These are phyloP conservation scores for Pentalonia nigronervosa DNA, from an alignment of 1,140 invertebrate species.

Conservation along the genomic window DNA sequence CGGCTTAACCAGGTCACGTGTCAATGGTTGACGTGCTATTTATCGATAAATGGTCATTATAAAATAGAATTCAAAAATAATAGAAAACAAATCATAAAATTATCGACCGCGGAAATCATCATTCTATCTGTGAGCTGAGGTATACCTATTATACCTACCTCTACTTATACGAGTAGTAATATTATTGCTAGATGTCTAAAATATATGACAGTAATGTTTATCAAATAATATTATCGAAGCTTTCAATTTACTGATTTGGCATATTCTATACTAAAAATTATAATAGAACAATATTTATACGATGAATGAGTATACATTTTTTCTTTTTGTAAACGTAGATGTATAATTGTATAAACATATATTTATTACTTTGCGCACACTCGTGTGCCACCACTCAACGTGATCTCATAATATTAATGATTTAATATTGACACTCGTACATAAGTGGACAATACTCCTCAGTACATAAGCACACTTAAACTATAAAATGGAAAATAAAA, in stretches of 20 bases:
- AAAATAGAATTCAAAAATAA: neutral
- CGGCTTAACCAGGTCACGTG: neutral
- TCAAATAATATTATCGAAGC: neutral
- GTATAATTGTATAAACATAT: neutral
- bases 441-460: neutral
- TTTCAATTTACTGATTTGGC: neutral
- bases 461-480: neutral
- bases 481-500: neutral
- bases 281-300: neutral
- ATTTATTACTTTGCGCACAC: neutral
- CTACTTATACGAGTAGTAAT: too few species aligned
- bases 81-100: too few species aligned
- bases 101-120: too few species aligned
- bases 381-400: neutral
- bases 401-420: neutral
- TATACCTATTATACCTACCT: too few species aligned
- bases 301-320: neutral
- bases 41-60: neutral
- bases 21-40: neutral
- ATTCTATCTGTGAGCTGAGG: too few species aligned
- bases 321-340: neutral
- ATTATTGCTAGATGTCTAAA: too few species aligned
- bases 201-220: too few species aligned
- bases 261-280: neutral
- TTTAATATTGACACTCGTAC: neutral